These are phyloP conservation scores for Biston stratarius DNA, from an alignment of 2,888 invertebrate species.

Conservation along the genomic window DNA sequence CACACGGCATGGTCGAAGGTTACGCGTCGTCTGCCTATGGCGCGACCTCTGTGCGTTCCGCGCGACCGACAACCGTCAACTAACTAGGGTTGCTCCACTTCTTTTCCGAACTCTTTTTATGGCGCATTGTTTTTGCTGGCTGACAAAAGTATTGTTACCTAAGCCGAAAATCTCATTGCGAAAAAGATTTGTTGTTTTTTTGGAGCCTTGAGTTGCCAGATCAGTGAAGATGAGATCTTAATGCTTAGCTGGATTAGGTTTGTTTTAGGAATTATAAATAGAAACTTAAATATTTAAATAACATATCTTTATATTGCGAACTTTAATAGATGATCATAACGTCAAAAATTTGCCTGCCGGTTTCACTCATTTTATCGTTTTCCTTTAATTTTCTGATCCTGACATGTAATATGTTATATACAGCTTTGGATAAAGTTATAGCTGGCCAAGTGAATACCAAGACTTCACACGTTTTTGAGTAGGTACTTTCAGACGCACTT, in stretches of 20 bases:
- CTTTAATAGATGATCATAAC: too few species aligned
- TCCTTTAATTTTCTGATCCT: too few species aligned
- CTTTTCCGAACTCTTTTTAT: slow-evolving; percentile 70
- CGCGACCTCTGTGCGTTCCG: slow-evolving; percentile 68
- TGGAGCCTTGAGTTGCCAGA: slow-evolving; percentile 40
- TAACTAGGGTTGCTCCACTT: slow-evolving; percentile 77
- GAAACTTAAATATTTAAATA: too few species aligned
- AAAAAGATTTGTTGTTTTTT: slow-evolving; percentile 57
- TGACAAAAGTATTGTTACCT: slow-evolving; percentile 59
- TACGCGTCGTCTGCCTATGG: slow-evolving; percentile 57
- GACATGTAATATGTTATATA: too few species aligned
- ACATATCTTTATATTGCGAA: too few species aligned
- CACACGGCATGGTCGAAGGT: slow-evolving; percentile 79
- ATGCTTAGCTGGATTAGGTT: not conserved
- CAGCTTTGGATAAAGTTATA: too few species aligned
- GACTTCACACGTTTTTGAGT: too few species aligned
- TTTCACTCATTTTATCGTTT: too few species aligned
- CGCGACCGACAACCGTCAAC: slow-evolving; percentile 71
- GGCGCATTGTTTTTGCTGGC: slow-evolving; percentile 74
- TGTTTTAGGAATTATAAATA: not conserved
- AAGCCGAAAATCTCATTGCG: slow-evolving; percentile 64
- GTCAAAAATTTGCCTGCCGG: too few species aligned
- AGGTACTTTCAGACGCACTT: not conserved
- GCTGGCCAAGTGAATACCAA: too few species aligned
- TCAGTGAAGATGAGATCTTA: slow-evolving; percentile 18